These are phyloP conservation scores for Tipula unca DNA, from an alignment of 2,888 invertebrate genomes.

Conservation along the genomic window DNA sequence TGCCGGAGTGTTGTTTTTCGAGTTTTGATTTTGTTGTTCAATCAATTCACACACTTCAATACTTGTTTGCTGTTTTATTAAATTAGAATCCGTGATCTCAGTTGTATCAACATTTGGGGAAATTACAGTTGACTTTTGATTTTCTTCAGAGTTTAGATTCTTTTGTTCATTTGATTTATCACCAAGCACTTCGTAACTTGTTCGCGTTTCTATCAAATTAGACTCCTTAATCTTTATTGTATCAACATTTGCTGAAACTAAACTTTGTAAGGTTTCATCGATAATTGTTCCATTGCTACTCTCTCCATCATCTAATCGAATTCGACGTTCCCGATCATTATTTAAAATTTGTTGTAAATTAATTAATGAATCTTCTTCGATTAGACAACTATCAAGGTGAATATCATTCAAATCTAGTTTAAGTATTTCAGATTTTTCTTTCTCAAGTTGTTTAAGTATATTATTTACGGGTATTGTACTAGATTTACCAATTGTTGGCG, in stretches of 20 bases:
- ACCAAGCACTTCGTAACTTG: slow-evolving; percentile 16
- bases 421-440: slow-evolving; percentile 22
- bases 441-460: slow-evolving; percentile 24
- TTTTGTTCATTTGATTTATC: background rate
- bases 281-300: slow-evolving; percentile 1
- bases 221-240: background rate
- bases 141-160: too few relatives aligned
- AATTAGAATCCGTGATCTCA: too few relatives aligned
- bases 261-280: background rate
- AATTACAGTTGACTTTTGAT: too few relatives aligned
- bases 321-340: background rate
- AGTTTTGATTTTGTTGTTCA: too few relatives aligned
- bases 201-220: background rate
- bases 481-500: background rate
- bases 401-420: slow-evolving; percentile 24
- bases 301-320: background rate
- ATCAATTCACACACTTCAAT: background rate
- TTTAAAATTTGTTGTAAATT: background rate
- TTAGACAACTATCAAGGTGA: background rate
- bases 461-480: background rate
- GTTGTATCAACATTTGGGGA: background rate
- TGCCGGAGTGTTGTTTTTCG: background rate
- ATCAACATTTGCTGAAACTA: background rate
- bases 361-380: background rate
- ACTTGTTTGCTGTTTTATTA: background rate